Base-by-base conservation (phyloP, 2,888 invertebrate genomes). In the Chorisops tibialis region DNA sequence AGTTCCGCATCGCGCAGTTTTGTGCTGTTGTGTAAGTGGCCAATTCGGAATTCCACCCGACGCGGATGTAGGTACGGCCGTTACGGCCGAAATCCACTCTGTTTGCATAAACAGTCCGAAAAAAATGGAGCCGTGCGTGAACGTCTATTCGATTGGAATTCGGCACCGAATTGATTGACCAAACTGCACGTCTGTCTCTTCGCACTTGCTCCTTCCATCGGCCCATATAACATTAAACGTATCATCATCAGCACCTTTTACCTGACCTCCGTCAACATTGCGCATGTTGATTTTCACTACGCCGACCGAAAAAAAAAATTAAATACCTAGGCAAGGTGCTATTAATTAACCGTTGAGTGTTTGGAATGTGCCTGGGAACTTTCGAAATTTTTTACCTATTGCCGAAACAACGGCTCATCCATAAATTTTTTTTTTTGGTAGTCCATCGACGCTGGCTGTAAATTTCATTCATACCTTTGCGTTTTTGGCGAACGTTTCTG, bases 41-140 rank as follows among this genome's bases (percentile, higher is more conserved):
- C 54, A 16, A n/a, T 6, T 43, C 22, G 56, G 56, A 56, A 56
- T 56, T 56, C 56, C 43, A 56, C 56, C 43, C 56, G 56, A 56
- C 56, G 45, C 56, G 56, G 56, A 56, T 56, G 49, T 50, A 50
- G 30, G 56, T 38, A 43, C 21, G 37, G 16, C 19, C 19, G 38
- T 16, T 38, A 16, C 16, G 54, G 56, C 56, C n/a, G 16, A 30
- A 45, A 21, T 35, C 30, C 35, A 43, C 43, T 30, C 35, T 43
- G 45, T 45, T 56, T 56, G 56, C 56, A 56, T 56, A 56, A 56
- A 24, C n/a, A 45, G 30, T 7, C 52, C 22, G 18, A 12, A 24
- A 19, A 45, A 45, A 45, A 45, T 9, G n/a, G 4, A 6, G 21
- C n/a, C 19, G 47, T 22, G 47, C 22, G 47, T 22, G 47, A 47